Conservation (phyloP, 2,888 invertebrate species). For the Cyclophora albipunctata region DNA sequence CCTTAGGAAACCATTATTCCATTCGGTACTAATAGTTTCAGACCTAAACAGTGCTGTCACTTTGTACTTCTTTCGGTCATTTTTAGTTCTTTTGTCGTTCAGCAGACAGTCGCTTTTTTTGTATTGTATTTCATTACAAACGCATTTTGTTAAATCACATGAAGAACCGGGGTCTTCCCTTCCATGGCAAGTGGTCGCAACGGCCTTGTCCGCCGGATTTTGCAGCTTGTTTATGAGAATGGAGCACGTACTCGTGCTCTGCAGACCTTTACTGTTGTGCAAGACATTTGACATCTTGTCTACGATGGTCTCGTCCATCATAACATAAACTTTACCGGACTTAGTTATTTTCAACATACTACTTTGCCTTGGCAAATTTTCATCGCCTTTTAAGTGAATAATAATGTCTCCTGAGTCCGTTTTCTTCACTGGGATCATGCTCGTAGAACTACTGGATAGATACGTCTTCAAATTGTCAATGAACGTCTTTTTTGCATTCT, state of each 20-base stretch:
- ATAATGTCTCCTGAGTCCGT: conserved; percentile 36
- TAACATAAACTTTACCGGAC: conserved; percentile 44
- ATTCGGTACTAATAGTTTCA: too few relatives aligned
- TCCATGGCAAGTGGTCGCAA: conserved; percentile 33
- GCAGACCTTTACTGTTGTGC: conserved; percentile 3
- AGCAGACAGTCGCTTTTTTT: neutral
- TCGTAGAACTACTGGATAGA: conserved; percentile 26
- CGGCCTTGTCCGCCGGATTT: conserved; percentile 26
- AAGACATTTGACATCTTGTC: conserved; percentile 17
- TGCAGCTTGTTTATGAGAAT: conserved; percentile 16
- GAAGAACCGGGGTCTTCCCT: conserved; percentile 11
- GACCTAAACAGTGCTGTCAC: too few relatives aligned
- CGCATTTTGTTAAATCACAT: conserved; percentile 33
- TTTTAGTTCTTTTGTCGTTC: too few relatives aligned
- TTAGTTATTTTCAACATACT: conserved; percentile 42
- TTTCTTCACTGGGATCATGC: conserved; percentile 31
- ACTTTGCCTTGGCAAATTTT: conserved; percentile 6
- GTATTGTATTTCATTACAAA: conserved; percentile 23
- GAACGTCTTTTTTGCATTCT: conserved; percentile 38
- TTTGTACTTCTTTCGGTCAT: too few relatives aligned
- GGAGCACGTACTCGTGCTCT: neutral
- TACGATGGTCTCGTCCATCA: conserved; percentile 29
- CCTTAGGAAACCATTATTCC: too few relatives aligned
- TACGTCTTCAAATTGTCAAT: conserved; percentile 37
- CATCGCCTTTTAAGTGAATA: conserved; percentile 27